Base-by-base conservation (phyloP, 1,140 invertebrate genomes). In the Amyelois transitella region DNA sequence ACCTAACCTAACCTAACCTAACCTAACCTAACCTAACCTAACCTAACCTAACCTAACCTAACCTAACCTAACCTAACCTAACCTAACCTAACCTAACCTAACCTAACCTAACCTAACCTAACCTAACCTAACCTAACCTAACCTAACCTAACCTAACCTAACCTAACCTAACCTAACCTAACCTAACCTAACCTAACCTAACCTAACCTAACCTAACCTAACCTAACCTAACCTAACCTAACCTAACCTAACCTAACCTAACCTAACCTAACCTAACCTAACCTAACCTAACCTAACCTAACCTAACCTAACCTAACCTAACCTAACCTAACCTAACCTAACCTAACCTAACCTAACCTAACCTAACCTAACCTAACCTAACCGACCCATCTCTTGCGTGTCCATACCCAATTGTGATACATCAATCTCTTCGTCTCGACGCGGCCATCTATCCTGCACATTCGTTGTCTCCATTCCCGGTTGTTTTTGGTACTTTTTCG, bases 141-240 rank as follows among this genome's bases (percentile, higher is more conserved):
- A 59, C 51, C 28, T 45, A 53, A 55, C 57, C 57, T 24, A 24
- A 38, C 51, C 51, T 19, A 43, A 59, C 57, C 51, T 18, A 53
- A 55, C 51, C 24, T 38, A 38, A 38, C 18, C 38, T 43, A 43
- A 53, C 51, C 51, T 43, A 43, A 53, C 51, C 38, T 50, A 50
- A 56, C 54, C 47, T 50, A 50, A 61, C 59, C 59, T 51, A 51
- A 62, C 60, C 60, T 53, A 53, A 62, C 60, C 59, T 51, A 50
- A 61, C 55, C 59, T 51, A 50, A 59, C 59, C 55, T 44, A 51
- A 61, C 59, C 60, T 53, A 53, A 62, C 60, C 60, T 53, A 47
- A 53, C 55, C 55, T 32, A 45, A 59, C 49, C 55, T 32, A 38
- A 48, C 44, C 25, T 38, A 22, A 25, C 52, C 52, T 19, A 28